Evolutionary conservation across 2,113 vertebrate species (phyloP).

Genomic region (Oxygymnocypris stewartii): DNA sequence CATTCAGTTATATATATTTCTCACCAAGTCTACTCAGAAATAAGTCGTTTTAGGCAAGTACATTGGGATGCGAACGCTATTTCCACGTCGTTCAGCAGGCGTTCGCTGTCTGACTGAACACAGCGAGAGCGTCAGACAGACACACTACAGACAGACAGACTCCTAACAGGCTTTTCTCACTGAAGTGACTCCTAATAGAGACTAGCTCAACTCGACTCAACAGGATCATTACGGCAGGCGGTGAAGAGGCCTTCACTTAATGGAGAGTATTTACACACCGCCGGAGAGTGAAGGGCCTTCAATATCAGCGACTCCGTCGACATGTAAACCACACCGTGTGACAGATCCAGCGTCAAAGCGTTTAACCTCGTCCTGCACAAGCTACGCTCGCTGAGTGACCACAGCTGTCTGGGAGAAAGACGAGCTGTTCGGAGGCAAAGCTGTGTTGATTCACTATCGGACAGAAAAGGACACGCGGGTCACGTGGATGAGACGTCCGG

Average conservation of each 20-base stretch:
- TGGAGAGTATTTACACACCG: conserved; percentile 64
- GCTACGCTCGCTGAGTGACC: neutral
- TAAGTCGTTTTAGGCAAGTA: neutral
- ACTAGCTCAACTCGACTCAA: conserved; percentile 15
- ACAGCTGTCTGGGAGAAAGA: conserved; percentile 51
- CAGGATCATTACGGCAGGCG: conserved; percentile 21
- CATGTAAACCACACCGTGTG: neutral
- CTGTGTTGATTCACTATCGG: conserved; percentile 53
- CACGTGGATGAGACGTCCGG: conserved; percentile 52
- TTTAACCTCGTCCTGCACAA: neutral
- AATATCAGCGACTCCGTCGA: conserved; percentile 38
- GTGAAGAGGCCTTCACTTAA: conserved; percentile 66
- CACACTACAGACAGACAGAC: neutral
- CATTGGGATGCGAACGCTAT: neutral
- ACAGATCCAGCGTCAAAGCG: neutral
- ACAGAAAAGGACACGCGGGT: conserved; percentile 60
- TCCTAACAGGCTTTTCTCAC: neutral
- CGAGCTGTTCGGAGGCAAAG: conserved; percentile 51
- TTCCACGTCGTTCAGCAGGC: neutral
- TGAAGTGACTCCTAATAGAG: conserved; percentile 36
- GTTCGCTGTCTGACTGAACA: neutral
- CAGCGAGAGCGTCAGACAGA: neutral
- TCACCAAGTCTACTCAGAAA: neutral
- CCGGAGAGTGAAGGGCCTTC: neutral
- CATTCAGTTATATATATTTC: neutral